Evolutionary conservation across 2,113 vertebrate species (phyloP).

Genomic region (Ailurus styani): DNA sequence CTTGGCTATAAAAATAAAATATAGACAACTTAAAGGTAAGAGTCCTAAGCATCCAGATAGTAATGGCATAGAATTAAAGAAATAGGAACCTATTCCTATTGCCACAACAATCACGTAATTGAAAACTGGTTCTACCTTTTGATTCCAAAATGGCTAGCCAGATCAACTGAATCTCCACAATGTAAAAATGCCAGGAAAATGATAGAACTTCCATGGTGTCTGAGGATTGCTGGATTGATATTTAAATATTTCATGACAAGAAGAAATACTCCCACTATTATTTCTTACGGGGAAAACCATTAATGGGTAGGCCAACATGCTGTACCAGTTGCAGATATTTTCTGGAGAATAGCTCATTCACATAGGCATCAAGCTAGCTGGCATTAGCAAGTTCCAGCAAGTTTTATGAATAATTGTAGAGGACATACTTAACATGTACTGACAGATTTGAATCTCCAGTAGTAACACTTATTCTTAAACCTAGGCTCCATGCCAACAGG

Average conservation of each 20-base stretch:
- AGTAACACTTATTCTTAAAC: constrained; percentile 24
- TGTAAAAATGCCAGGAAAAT: background rate
- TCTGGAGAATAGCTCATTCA: background rate
- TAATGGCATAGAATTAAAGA: constrained; percentile 14
- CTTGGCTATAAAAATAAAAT: constrained; percentile 18
- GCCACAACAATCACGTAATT: background rate
- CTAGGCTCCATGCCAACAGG: background rate
- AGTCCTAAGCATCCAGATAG: background rate
- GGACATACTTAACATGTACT: constrained; percentile 26
- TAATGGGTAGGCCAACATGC: background rate
- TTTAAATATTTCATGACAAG: background rate
- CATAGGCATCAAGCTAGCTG: background rate
- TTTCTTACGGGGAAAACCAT: background rate
- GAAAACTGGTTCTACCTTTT: constrained; percentile 15
- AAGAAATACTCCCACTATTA: background rate
- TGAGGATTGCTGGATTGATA: background rate
- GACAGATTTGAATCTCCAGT: constrained; percentile 4
- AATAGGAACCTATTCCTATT: background rate
- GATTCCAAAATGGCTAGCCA: constrained; percentile 14
- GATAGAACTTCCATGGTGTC: background rate
- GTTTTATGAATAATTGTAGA: background rate
- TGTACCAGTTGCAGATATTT: background rate
- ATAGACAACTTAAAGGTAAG: background rate
- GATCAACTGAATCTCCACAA: background rate
- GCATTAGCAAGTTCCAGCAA: constrained; percentile 27